Evolutionary conservation across 1,140 invertebrate genomes (phyloP), one percentile per base, ranked within the genome.

Genomic region (Phthorimaea operculella): DNA sequence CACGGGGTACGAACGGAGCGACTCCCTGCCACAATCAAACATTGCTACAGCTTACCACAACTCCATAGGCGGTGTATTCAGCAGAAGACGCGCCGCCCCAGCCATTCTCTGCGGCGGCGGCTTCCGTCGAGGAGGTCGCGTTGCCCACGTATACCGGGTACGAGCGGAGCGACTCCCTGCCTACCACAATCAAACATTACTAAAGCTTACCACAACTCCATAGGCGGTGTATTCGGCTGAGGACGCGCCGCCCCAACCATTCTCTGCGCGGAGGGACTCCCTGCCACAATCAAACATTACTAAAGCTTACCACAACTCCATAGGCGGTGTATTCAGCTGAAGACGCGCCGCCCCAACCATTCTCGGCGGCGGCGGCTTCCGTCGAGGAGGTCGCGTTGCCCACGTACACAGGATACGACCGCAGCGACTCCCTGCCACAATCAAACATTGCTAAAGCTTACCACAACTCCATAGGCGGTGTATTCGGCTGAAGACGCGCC

Each of bases 381-480:
- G 58, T 60, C 28, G 52, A 47, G 36, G 50, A 47, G 36, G 57
- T 49, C 14, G 58, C 57, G 44, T 50, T 55, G 51, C 59, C 68
- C 55, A 79, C 74, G 66, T 79, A 81, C 59, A 79, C 74, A 3
- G 76, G 76, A 52, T 79, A 79, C 36, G 72, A 58, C 39, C 76
- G 78, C 0, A 80, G 63, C 4, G 73, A 60, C 16, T 79, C 75
- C 70, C 76, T 82, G 60, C 11, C 47, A 33, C n/a, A 12, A 49
- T 51, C 52, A 45, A n/a, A n/a, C n/a, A n/a, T n/a, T n/a, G n/a
- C n/a, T n/a, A 39, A 39, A 17, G 44, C 58, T 58, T 36, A 66
- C 62, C 33, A 63, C 64, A n/a, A 66, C 59, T 7, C 61, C 64
- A 52, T 70, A 70, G 11, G 66, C 63, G 11, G 66, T 61, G 51